Conservation (phyloP, 2,888 invertebrate genomes). For the Morinoia aosen region DNA sequence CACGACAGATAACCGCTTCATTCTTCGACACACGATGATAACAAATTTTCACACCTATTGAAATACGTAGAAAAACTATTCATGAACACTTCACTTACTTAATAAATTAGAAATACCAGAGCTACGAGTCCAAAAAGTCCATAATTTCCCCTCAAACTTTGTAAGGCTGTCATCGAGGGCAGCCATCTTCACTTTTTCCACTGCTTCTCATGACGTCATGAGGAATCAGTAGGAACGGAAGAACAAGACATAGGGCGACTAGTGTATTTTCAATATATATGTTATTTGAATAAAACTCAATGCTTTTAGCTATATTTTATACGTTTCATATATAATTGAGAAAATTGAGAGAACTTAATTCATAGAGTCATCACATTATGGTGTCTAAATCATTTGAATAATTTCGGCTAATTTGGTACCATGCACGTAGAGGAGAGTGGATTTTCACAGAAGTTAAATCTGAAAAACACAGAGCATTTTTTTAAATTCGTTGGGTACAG, state of each 20-base stretch:
- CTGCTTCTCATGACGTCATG: conserved; percentile 67
- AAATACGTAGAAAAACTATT: conserved; percentile 7
- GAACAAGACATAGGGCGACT: conserved; percentile 29
- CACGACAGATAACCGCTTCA: conserved; percentile 23
- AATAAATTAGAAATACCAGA: conserved; percentile 57
- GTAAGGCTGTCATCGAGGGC: conserved; percentile 72
- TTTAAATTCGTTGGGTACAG: too few species aligned
- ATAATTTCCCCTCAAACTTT: conserved; percentile 72
- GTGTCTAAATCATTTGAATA: background rate
- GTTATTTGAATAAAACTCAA: background rate
- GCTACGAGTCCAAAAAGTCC: conserved; percentile 71
- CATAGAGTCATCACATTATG: background rate
- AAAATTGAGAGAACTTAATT: background rate
- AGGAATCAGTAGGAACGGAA: conserved; percentile 52
- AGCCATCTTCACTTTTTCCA: conserved; percentile 71
- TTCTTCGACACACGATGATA: background rate
- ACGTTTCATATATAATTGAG: background rate
- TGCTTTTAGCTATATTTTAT: background rate
- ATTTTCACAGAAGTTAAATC: background rate
- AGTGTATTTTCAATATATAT: background rate
- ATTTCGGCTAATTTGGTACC: background rate
- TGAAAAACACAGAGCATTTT: too few species aligned
- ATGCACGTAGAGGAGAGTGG: background rate
- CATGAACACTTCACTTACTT: conserved; percentile 47
- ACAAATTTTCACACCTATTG: background rate